Evolutionary conservation across 2,113 vertebrate species (phyloP), one percentile per base, ranked within the genome.

Genomic region (Hippocampus comes): DNA sequence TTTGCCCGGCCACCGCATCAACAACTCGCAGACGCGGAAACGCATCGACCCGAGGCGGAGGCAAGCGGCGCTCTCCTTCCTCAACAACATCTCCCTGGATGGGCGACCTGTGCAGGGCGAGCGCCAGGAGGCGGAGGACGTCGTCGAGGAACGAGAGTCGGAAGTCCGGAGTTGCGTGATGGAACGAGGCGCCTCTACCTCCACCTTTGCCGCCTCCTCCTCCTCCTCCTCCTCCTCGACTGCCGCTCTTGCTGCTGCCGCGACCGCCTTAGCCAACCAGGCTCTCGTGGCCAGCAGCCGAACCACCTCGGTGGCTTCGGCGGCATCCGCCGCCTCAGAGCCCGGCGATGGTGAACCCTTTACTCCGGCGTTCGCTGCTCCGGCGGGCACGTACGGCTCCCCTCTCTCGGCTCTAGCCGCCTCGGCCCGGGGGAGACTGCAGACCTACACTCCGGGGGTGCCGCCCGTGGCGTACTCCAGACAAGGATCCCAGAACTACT

Each of bases 361-460:
- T 65, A 21, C 72, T 75, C 76, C 88, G 27, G 27, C 59, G 25
- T 17, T 18, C 2, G 27, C 59, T 7, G 5, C 59, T 18, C 59
- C 59, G 15, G 15, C 27, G 79, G 71, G 91, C 5, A 76, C 87
- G 17, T 88, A 91, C 76, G 87, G 85, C 87, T 91, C 91, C 43
- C 91, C 92, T 14, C 91, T 91, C 80, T 86, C 90, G 63, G 88
- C 86, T 63, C 85, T 90, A 2, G 87, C 91, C 25, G 72, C 82
- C 51, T 90, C 91, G 77, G 81, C 89, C 10, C 88, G 96, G 72
- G 93, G 94, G 59, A 95, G 96, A 86, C 93, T 98, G 87, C 95
- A 96, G 90, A 97, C 96, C 53, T 96, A 95, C 93, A 95, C 96
- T 92, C 95, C 95, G 91, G 96, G 96, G 91, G 92, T 94, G 86